Evolutionary conservation across 2,888 invertebrate species (phyloP), one percentile per base, ranked within the genome.

Genomic region (Uropetala carovei): DNA sequence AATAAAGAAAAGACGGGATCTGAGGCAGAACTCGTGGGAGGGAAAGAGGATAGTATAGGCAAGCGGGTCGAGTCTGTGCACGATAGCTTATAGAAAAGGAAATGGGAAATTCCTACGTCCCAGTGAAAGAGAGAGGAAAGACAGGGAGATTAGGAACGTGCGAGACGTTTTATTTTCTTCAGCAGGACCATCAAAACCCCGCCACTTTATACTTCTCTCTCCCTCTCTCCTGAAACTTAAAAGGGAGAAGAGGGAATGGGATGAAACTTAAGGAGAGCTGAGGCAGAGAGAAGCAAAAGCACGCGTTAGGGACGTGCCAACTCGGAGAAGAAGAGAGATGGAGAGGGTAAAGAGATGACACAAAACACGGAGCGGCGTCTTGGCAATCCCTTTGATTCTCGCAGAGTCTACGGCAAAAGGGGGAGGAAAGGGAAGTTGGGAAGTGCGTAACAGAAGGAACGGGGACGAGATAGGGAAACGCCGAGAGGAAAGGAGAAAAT

Each of bases 401-500:
- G 43, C 43, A 43, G n/a, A n/a, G 43, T 43, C 43, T 43, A 43
- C 43, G 43, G 43, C 43, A 43, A 5, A 43, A 43, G 43, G 43
- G 43, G 43, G 43, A 3, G 43, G 43, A 5, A 43, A 5, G 43
- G 43, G 43, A 5, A 5, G 43, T 1, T 43, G 1, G 43, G 43
- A 43, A 43, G 22, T 22, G n/a, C n/a, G n/a, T 75, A n/a, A 75
- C 27, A 75, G 27, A 75, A 75, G 75, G 68, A 18, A 22, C 18
- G 22, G 68, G 64, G 22, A 8, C 68, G 68, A 75, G 43, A 43
- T 43, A 43, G 75, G 11, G 22, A 75, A 68, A 68, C 11, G 68
- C 68, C n/a, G 68, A n/a, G 64, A n/a, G 68, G 68, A 68, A 75
- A 75, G 75, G 75, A 27, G 75, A 9, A 75, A 75, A 75, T 75